These are phyloP conservation scores for Xyrauchen texanus DNA, from an alignment of 2,113 vertebrate species.

Conservation along the genomic window DNA sequence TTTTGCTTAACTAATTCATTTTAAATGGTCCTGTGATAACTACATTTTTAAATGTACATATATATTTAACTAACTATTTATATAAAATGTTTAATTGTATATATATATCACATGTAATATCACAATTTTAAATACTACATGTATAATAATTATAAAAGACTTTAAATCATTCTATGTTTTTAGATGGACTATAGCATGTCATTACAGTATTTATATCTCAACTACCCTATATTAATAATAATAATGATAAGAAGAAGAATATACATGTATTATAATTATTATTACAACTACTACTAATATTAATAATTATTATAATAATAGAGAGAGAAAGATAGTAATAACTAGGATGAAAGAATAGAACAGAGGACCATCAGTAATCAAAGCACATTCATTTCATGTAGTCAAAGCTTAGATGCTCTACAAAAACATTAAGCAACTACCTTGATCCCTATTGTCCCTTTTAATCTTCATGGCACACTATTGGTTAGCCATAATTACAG, in stretches of 20 bases:
- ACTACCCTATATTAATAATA: no score
- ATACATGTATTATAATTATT: neutral
- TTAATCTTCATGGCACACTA: slow-evolving; percentile 31
- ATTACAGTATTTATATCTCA: no score
- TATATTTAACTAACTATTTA: no score
- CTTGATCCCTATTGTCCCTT: neutral
- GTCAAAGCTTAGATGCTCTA: neutral
- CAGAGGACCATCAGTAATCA: neutral
- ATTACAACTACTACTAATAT: neutral
- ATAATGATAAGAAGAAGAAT: neutral
- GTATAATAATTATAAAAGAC: no score
- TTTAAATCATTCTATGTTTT: no score
- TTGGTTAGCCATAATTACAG: slow-evolving; percentile 44
- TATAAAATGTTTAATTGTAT: no score
- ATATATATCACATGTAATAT: no score
- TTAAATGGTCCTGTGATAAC: no score
- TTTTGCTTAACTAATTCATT: no score
- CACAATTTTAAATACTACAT: no score
- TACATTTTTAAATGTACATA: no score
- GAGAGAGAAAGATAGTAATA: neutral
- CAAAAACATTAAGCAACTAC: neutral
- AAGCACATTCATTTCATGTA: neutral
- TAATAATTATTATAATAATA: neutral
- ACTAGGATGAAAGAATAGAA: neutral
- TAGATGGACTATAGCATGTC: no score